Base-by-base conservation (phyloP, 1,140 invertebrate genomes). In the Musca domestica region DNA sequence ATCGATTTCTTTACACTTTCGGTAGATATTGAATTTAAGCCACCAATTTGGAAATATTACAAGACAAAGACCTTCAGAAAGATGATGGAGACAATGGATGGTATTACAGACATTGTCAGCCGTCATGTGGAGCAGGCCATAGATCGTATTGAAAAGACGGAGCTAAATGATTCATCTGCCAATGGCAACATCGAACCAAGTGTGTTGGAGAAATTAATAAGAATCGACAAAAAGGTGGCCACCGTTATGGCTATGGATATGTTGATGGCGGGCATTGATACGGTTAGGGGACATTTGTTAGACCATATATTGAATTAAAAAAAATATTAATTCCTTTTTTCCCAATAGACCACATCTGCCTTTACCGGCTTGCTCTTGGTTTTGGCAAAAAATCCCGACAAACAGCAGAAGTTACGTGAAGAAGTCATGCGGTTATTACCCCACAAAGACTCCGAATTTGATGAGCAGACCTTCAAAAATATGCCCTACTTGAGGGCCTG, bases 201-300 rank as follows among this genome's bases (percentile, higher is more conserved):
- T 73, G 81, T 89, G 56, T 74, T 89, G 22, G 84, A 88, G 70
- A 86, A 86, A 73, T 73, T 89, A 51, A 72, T 88, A 1, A 83
- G 82, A 72, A 85, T 87, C n/a, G 85, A 90, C 72, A 83, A 85
- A 69, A 82, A 85, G 73, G 78, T 85, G 6, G 88, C 88, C 0
- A 72, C 83, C 15, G 82, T 87, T 2, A 89, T 92, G 86, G 87
- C 89, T 6, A 82, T 87, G 67, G 91, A 93, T 74, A 88, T 91
- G 85, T 71, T 93, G 34, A 83, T 90, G 41, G 90, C 89, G 20
- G 91, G 90, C 48, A 86, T 92, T 49, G 91, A 93, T 79, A 92
- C 90, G 67, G 89, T 90, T 81, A 83, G 61, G 25, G 20, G 49
- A 17, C 19, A 41, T 63, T 51, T 3, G n/a, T 56, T n/a, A n/a